Evolutionary conservation across 2,797 vertebrate genomes (phyloP).

Genomic region (Kryptopterus vitreolus): DNA sequence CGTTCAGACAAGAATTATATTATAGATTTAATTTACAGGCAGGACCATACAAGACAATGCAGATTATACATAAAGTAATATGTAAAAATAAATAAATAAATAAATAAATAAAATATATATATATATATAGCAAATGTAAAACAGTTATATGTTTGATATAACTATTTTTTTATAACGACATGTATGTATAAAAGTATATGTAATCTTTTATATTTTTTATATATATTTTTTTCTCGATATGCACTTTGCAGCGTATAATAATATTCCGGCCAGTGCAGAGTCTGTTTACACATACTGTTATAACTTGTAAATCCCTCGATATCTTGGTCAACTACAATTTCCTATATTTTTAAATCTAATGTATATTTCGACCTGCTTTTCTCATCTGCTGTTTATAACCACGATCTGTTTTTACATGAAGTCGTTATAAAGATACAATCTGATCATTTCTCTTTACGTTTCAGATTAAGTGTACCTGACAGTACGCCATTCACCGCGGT

Average conservation of each 20-base stretch:
- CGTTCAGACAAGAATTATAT: too few relatives aligned
- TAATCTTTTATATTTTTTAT: too few relatives aligned
- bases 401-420: not conserved
- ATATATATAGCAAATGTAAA: too few relatives aligned
- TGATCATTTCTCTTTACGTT: constrained; percentile 51
- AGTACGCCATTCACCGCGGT: constrained; percentile 95
- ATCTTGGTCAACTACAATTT: not conserved
- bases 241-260: not conserved
- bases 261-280: not conserved
- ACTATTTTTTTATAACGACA: too few relatives aligned
- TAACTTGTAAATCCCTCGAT: not conserved
- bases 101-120: too few relatives aligned
- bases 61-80: too few relatives aligned
- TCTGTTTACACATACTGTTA: not conserved
- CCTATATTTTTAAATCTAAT: not conserved
- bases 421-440: not conserved
- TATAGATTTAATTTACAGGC: too few relatives aligned
- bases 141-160: too few relatives aligned
- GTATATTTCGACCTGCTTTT: not conserved
- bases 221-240: too few relatives aligned
- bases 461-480: constrained; percentile 92
- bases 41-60: too few relatives aligned
- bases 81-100: too few relatives aligned
- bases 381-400: not conserved
- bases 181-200: too few relatives aligned